Percentiles rank a stretch among this genome's conserved stretches.
phyloP scores from a whole-genome alignment of 2,113 vertebrate genomes.

The Pristiophorus japonicus region DNA sequence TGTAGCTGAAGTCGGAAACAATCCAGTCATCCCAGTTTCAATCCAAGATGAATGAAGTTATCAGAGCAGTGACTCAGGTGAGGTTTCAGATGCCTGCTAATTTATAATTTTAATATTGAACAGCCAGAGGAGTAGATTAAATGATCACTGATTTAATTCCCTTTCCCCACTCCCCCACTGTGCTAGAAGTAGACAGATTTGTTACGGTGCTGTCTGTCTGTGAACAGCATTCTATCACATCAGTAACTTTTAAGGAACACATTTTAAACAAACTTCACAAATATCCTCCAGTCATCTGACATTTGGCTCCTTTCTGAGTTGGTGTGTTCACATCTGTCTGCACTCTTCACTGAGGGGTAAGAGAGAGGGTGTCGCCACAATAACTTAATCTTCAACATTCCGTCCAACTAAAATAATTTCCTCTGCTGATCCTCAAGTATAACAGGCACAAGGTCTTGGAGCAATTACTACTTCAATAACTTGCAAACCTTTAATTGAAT shows the following conservation, averaged over 20 bases:
- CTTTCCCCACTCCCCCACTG: not conserved
- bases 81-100: not conserved
- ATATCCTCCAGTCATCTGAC: not conserved
- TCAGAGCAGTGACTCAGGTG: slow-evolving; percentile 81
- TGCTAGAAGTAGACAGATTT: not conserved
- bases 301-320: not conserved
- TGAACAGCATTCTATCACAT: not conserved
- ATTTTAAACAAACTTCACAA: not conserved
- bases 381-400: too few relatives aligned
- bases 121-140: not conserved
- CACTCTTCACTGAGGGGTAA: not conserved
- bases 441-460: not conserved
- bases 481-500: not conserved
- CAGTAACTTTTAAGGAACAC: not conserved
- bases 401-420: not conserved
- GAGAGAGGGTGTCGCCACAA: not conserved
- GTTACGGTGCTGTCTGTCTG: not conserved
- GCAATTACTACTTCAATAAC: not conserved
- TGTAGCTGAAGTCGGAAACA: slow-evolving; percentile 70
- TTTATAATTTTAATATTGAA: not conserved
- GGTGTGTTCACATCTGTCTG: not conserved
- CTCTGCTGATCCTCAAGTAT: not conserved
- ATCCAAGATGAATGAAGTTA: slow-evolving; percentile 78
- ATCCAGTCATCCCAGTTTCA: slow-evolving; percentile 77
- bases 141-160: not conserved